These are phyloP conservation scores for Dendrocincla tyrannina DNA, from an alignment of 2,797 vertebrate genomes.

Conservation along the genomic window DNA sequence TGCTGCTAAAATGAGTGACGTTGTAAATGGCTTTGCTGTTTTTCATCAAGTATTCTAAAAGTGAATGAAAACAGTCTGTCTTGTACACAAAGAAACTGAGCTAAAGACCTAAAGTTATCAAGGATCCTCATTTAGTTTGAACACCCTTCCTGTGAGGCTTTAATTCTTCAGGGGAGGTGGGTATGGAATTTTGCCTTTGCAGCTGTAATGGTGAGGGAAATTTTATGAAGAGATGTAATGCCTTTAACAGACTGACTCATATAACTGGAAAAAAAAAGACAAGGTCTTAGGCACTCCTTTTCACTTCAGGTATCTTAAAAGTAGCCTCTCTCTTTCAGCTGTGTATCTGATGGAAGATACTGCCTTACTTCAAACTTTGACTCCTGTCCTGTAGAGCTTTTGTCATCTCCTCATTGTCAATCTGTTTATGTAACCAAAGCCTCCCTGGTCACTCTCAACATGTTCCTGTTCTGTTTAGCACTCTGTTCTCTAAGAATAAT, in stretches of 20 bases:
- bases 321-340: neutral
- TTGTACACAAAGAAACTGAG: neutral
- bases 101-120: neutral
- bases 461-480: neutral
- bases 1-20: neutral
- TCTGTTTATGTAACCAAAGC: neutral
- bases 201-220: neutral
- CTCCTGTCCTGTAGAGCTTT: neutral
- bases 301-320: neutral
- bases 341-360: neutral
- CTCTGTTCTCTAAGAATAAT: neutral
- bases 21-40: neutral
- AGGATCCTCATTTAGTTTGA: neutral
- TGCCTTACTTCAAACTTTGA: neutral
- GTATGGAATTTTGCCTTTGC: neutral
- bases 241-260: neutral
- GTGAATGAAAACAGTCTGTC: neutral
- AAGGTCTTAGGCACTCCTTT: neutral
- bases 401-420: neutral
- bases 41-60: neutral
- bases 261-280: neutral
- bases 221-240: neutral
- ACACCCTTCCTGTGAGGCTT: neutral
- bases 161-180: neutral
- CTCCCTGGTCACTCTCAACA: neutral